Evolutionary conservation across 2,113 vertebrate genomes (phyloP), one percentile per base, ranked within the genome.

Genomic region (Ardeotis arabs): DNA sequence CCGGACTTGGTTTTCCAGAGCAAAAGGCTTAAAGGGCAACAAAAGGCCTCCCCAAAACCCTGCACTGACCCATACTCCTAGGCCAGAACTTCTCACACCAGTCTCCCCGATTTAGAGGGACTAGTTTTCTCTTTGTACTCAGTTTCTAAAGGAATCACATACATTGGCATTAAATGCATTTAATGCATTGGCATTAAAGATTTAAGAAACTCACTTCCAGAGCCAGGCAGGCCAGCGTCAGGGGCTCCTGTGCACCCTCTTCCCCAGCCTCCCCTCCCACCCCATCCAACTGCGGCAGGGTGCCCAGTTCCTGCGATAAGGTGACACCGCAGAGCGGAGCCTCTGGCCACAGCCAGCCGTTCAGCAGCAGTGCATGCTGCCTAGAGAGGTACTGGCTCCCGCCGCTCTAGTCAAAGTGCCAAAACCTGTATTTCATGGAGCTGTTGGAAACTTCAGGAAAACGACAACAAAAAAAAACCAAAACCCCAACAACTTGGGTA

Each of bases 221-320:
- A 55, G 25, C 22, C 3, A 7, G 4, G 2, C 27, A 47, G 9
- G 14, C 41, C 33, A 37, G 11, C 19, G 20, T 5, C 10, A 17
- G 9, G 3, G 6, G 37, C 4, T 24, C 22, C 2, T 2, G 2
- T 0, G 12, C 16, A 7, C 8, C 8, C 14, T 27, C 23, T 37
- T n/a, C 6, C 9, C 41, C 13, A 53, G 23, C 20, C 41, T 44
- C 12, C 17, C 24, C 19, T 7, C 8, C 29, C 20, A 6, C 21
- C 7, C n/a, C 23, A 14, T 3, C 18, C 35, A 8, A 6, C 27
- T 27, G 23, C 10, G 22, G 4, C 11, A 44, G 25, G 16, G 14
- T 23, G 47, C 41, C 16, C 3, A 4, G 1, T 4, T 24, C 58
- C 21, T 35, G 12, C 25, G 33, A 10, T 39, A 9, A 1, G 2